These are phyloP conservation scores for Drosophila tanythrix DNA, from an alignment of 2,888 invertebrate genomes.

Conservation along the genomic window DNA sequence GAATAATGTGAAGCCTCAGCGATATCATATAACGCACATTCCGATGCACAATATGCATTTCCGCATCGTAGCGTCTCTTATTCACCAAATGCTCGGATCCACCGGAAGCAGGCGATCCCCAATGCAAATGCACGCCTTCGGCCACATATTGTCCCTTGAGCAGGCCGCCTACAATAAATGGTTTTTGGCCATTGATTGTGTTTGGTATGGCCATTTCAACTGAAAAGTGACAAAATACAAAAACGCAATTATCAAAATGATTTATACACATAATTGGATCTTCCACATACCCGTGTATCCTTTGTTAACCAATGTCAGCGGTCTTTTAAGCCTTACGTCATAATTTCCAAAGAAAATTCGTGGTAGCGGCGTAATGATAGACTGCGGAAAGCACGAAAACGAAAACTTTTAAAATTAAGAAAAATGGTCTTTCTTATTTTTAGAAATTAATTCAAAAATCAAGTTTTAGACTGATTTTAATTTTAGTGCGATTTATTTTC, in stretches of 20 bases:
- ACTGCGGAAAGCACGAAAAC: conserved; percentile 49
- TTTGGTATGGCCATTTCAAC: conserved; percentile 67
- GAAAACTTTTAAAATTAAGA: neutral
- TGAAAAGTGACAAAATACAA: conserved; percentile 23
- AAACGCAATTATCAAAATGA: neutral
- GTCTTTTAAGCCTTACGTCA: conserved; percentile 87
- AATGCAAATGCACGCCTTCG: conserved; percentile 87
- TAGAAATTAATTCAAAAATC: neutral
- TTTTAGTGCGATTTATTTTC: neutral
- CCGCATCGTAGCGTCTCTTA: conserved; percentile 86
- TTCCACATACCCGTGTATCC: conserved; percentile 87
- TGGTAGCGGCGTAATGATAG: conserved; percentile 49
- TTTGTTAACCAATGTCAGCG: conserved; percentile 87
- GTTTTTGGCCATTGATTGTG: conserved; percentile 61
- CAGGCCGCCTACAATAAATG: conserved; percentile 70
- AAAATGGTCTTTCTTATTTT: neutral
- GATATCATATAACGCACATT: conserved; percentile 86
- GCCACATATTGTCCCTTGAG: conserved; percentile 67
- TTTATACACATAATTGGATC: neutral
- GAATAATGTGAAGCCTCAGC: conserved; percentile 85
- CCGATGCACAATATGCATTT: conserved; percentile 89
- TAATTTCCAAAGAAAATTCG: conserved; percentile 85
- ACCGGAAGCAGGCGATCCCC: conserved; percentile 88
- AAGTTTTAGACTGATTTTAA: neutral
- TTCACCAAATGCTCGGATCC: conserved; percentile 86